Evolutionary conservation across 1,140 invertebrate genomes (phyloP).

Genomic region (Drosophila prosaltans): DNA sequence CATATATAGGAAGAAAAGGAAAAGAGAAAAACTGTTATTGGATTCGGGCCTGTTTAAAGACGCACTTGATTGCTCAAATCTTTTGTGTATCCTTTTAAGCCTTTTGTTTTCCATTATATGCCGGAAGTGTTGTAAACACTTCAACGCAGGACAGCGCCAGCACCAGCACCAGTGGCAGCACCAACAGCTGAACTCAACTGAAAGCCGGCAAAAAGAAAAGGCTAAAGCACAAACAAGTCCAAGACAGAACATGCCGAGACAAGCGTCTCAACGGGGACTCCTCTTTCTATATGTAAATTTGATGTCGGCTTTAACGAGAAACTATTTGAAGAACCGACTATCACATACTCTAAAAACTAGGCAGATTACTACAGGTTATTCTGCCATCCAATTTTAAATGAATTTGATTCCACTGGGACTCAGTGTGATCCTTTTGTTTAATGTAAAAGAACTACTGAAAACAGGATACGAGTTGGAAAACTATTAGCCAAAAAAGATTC

Average conservation of each 20-base stretch:
- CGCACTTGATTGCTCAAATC: slow-evolving; percentile 80
- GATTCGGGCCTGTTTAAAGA: slow-evolving; percentile 67
- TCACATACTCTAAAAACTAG: background rate
- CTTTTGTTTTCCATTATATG: slow-evolving; percentile 80
- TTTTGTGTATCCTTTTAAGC: slow-evolving; percentile 81
- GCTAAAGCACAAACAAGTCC: slow-evolving; percentile 32
- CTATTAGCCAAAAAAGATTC: too few species aligned
- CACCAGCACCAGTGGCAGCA: slow-evolving; percentile 34
- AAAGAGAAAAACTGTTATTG: slow-evolving; percentile 57
- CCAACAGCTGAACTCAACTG: slow-evolving; percentile 36
- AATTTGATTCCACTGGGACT: too few species aligned
- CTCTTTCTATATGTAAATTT: slow-evolving; percentile 53
- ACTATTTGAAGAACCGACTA: background rate
- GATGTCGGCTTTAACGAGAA: slow-evolving; percentile 63
- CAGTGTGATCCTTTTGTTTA: too few species aligned
- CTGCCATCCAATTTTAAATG: too few species aligned
- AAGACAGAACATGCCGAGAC: slow-evolving; percentile 50
- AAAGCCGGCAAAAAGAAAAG: slow-evolving; percentile 40
- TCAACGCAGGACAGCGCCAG: slow-evolving; percentile 40
- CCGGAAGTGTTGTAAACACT: slow-evolving; percentile 81
- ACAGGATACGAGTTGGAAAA: too few species aligned
- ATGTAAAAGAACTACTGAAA: too few species aligned
- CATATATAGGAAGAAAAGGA: slow-evolving; percentile 4
- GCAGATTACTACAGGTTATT: too few species aligned
- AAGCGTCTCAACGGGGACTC: slow-evolving; percentile 35